A percentile compares a stretch with the other conserved stretches of the same genome.
These are phyloP conservation scores for Dasyprocta punctata DNA, from an alignment of 2,113 vertebrate genomes.

Conservation along the genomic window DNA sequence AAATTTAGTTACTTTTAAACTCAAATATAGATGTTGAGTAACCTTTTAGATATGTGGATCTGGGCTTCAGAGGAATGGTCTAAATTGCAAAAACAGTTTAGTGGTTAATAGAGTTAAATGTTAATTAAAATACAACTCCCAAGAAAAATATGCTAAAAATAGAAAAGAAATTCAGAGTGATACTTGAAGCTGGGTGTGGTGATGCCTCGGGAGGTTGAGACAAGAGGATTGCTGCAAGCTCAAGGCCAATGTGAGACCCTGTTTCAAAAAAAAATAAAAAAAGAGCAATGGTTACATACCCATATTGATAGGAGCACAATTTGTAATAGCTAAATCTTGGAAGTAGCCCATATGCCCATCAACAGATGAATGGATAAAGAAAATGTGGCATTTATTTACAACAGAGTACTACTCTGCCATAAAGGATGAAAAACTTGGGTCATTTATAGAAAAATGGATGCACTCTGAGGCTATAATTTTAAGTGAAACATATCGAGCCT, in stretches of 20 bases:
- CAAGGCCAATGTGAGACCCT: background rate
- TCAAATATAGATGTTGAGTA: background rate
- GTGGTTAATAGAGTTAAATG: background rate
- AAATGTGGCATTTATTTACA: background rate
- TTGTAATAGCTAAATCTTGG: background rate
- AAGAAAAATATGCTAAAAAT: background rate
- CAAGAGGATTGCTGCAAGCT: background rate
- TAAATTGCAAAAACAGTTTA: background rate
- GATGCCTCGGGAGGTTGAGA: background rate
- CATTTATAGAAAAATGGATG: background rate
- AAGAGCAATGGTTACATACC: background rate
- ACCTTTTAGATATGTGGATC: background rate
- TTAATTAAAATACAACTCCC: background rate
- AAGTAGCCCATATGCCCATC: background rate
- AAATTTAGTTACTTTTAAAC: background rate
- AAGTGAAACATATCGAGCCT: background rate
- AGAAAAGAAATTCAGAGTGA: background rate
- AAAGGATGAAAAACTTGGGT: background rate
- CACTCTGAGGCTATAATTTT: background rate
- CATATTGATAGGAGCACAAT: background rate
- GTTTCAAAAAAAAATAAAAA: background rate
- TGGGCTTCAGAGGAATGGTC: background rate
- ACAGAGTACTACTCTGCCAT: background rate
- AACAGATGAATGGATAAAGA: background rate
- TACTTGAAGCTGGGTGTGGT: background rate